Conservation (phyloP, 1,140 invertebrate species). For the Bombus ignitus region DNA sequence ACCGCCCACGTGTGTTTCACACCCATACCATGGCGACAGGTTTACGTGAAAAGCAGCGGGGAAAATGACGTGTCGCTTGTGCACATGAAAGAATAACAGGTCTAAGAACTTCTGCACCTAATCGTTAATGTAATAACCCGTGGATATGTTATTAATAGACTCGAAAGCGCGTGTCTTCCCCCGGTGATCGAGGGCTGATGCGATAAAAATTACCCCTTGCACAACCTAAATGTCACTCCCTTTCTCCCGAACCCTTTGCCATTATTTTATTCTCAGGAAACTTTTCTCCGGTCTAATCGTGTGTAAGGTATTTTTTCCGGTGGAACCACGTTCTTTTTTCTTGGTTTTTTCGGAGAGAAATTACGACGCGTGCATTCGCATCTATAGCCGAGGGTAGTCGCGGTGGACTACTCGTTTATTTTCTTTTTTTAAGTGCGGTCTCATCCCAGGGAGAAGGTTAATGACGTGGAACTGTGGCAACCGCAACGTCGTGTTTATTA, state of each 20-base stretch:
- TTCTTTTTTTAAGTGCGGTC: background rate
- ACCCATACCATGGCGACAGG: background rate
- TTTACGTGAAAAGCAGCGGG: slow-evolving; percentile 13
- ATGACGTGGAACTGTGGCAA: background rate
- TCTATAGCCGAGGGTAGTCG: background rate
- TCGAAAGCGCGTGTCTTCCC: background rate
- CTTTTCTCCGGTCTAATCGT: background rate
- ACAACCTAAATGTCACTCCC: background rate
- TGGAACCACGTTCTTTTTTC: background rate
- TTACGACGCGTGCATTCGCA: background rate
- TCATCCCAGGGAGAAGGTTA: background rate
- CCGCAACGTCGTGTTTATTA: slow-evolving; percentile 5
- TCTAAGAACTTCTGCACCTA: slow-evolving; percentile 12
- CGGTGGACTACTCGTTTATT: background rate
- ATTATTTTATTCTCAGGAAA: background rate
- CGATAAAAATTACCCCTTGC: slow-evolving; percentile 16
- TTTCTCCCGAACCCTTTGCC: background rate
- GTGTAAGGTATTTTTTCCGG: background rate
- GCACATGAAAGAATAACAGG: slow-evolving; percentile 33
- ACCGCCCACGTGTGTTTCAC: background rate
- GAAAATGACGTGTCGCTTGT: slow-evolving; percentile 1
- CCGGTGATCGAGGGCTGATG: background rate
- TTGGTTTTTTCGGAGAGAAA: background rate
- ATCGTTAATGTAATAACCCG: slow-evolving; percentile 20
- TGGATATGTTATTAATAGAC: slow-evolving; percentile 10